Evolutionary conservation across 2,113 vertebrate species (phyloP).

Genomic region (Mungos mungo): DNA sequence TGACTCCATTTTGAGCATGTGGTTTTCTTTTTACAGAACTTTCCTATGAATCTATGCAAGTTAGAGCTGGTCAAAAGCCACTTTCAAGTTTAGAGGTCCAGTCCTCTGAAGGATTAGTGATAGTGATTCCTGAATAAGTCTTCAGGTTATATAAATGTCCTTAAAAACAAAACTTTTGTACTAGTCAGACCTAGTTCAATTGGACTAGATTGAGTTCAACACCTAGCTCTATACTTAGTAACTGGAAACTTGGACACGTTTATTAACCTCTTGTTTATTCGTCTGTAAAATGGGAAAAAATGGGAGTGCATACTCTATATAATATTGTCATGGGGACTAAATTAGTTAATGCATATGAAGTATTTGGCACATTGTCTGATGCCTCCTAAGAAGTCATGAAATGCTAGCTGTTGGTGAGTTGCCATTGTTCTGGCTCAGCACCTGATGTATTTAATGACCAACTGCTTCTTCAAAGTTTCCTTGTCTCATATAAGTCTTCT

Average conservation of each 20-base stretch:
- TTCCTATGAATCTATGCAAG: not conserved
- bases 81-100: not conserved
- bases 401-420: not conserved
- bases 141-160: constrained; percentile 17
- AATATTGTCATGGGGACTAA: not conserved
- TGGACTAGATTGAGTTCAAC: not conserved
- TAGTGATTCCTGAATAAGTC: not conserved
- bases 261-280: not conserved
- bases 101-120: not conserved
- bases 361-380: not conserved
- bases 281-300: not conserved
- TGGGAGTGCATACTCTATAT: not conserved
- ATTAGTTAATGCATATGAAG: not conserved
- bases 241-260: not conserved
- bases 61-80: not conserved
- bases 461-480: not conserved
- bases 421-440: not conserved
- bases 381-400: not conserved
- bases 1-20: not conserved
- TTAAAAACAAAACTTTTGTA: not conserved
- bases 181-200: not conserved
- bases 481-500: not conserved
- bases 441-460: not conserved
- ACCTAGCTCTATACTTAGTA: not conserved
- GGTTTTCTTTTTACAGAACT: not conserved